Conservation (phyloP, 2,113 vertebrate genomes). For the Hemibagrus wyckioides region DNA sequence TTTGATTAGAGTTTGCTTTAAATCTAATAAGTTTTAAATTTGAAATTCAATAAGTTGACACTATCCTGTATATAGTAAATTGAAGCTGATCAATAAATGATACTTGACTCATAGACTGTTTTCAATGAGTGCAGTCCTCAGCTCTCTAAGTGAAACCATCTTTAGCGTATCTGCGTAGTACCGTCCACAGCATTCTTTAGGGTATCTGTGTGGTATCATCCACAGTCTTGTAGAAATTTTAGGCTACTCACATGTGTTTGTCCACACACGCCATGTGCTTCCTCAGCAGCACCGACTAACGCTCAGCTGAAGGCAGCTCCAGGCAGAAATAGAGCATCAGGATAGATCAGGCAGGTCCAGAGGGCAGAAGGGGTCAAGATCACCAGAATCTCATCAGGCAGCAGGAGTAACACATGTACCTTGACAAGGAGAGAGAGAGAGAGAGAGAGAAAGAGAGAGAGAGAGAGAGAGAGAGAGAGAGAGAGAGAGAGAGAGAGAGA, state of each 20-base stretch:
- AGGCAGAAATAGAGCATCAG: not conserved
- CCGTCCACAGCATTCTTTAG: not conserved
- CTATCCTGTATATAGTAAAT: not conserved
- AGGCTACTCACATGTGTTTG: not conserved
- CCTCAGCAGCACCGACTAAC: not conserved
- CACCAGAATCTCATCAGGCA: not conserved
- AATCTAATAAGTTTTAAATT: too few relatives aligned
- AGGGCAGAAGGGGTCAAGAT: not conserved
- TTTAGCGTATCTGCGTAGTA: not conserved
- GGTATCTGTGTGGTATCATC: not conserved
- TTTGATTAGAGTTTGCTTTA: not conserved
- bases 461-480: not conserved
- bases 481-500: not conserved
- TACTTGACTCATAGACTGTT: not conserved
- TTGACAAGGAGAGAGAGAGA: not conserved
- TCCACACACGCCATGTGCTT: not conserved
- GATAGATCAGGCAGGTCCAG: not conserved
- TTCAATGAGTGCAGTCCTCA: not conserved
- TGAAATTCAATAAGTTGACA: too few relatives aligned
- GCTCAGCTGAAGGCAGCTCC: not conserved
- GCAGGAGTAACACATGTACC: not conserved
- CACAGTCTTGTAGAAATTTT: not conserved
- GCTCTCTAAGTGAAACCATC: too few relatives aligned
- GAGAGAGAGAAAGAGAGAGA: too few relatives aligned
- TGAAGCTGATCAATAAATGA: not conserved